Base-by-base conservation (phyloP, 2,113 vertebrate species). In the Actinemys pallida region DNA sequence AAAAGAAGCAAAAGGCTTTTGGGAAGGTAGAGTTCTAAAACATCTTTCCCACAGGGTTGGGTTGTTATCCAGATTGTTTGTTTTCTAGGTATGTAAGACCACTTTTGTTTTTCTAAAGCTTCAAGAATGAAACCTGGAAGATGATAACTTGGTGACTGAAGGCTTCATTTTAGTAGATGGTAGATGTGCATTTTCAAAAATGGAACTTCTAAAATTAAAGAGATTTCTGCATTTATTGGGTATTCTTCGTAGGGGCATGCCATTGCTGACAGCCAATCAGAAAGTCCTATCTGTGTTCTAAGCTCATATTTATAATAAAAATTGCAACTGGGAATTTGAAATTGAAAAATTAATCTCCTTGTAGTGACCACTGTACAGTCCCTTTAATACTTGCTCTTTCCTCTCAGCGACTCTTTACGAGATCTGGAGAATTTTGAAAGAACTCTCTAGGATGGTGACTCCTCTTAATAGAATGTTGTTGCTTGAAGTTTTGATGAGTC, bases 381-480 rank as follows among this genome's bases (percentile, higher is more conserved):
- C 19, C 1, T 2, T 2, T 1, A 29, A 39, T 72, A 72, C 14
- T 39, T 69, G 29, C 75, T 87, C 4, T 79, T 94, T 17, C 4
- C 9, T 12, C 5, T 8, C 75, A 14, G 6, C 65, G 12, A 72
- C 82, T 93, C 84, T 35, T 69, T 69, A n/a, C 8, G 20, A 13
- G 5, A 81, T 11, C 14, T 83, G 35, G 5, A 92, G 13, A 94
- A 88, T 86, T 86, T 76, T 65, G 50, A 49, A 85, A 87, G 20
- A 87, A 72, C 1, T 0, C 45, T 80, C 12, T 83, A 72, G 50
- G 42, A 24, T 13, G 88, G 52, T 47, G 50, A 0, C 0, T 2
- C 0, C 19, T 76, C 62, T 78, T 89, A 39, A 81, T 4, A 11
- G 2, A 1, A 0, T 3, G 1, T 56, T 76, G n/a, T 52, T 69